phyloP scores from a whole-genome alignment of 2,888 invertebrate species.

The Troides oblongomaculatus region DNA sequence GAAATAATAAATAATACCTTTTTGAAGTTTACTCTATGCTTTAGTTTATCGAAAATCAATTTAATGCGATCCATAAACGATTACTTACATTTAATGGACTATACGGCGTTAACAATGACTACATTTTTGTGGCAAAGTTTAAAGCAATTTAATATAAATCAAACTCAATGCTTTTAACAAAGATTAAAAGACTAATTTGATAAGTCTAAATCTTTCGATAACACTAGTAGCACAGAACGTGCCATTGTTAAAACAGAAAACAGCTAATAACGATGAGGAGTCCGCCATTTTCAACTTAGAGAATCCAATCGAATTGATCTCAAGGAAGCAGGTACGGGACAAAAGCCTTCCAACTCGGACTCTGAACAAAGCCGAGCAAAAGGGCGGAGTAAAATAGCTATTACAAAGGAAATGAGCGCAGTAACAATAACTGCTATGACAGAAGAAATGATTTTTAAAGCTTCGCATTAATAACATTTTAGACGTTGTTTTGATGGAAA shows the following conservation, averaged over 20 bases:
- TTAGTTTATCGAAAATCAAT: background rate
- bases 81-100: too few species aligned
- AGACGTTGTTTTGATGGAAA: background rate
- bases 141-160: background rate
- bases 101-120: background rate
- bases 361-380: conserved; percentile 24
- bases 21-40: too few species aligned
- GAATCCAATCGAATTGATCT: conserved; percentile 29
- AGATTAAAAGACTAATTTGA: background rate
- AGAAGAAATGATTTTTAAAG: conserved; percentile 11
- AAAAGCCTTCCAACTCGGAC: conserved; percentile 18
- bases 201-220: background rate
- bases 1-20: background rate
- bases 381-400: conserved; percentile 25
- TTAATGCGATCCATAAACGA: background rate
- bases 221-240: background rate
- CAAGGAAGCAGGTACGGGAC: conserved; percentile 27
- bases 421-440: conserved; percentile 16
- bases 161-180: too few species aligned
- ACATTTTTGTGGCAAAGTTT: background rate
- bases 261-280: conserved; percentile 23
- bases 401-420: conserved; percentile 24
- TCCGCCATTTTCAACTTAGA: conserved; percentile 20
- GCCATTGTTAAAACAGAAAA: conserved; percentile 24
- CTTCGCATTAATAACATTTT: conserved; percentile 4